These are phyloP conservation scores for Porites divaricata DNA, from an alignment of 92 coral and sea anemone species.

Conservation along the genomic window DNA sequence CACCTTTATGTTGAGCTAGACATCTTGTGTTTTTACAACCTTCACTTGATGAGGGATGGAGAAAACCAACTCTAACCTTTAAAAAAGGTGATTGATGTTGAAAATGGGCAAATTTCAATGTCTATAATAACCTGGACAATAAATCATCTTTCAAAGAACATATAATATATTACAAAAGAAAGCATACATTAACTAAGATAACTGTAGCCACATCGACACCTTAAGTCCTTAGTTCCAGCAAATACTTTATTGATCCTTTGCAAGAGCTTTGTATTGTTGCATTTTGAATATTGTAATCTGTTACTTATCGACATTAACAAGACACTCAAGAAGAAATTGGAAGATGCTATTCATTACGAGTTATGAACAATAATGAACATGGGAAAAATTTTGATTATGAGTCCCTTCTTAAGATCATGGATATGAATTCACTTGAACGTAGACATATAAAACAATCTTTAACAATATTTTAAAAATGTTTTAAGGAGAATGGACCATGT, in stretches of 20 bases:
- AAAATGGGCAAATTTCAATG: too few relatives aligned
- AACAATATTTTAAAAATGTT: too few relatives aligned
- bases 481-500: background rate
- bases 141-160: conserved; percentile 26
- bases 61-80: conserved; percentile 94
- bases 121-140: background rate
- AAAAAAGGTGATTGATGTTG: background rate
- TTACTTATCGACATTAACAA: background rate
- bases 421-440: too few relatives aligned
- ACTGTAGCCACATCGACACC: conserved; percentile 12
- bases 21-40: conserved; percentile 76
- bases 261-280: background rate
- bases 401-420: too few relatives aligned
- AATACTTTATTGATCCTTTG: background rate
- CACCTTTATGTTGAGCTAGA: conserved; percentile 95
- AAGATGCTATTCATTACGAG: background rate
- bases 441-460: too few relatives aligned
- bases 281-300: conserved; percentile 9
- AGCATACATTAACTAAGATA: background rate
- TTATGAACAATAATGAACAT: too few relatives aligned
- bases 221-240: conserved; percentile 10
- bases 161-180: background rate
- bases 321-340: background rate
- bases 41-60: conserved; percentile 73
- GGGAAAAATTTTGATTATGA: too few relatives aligned